Conservation (phyloP, 2,797 vertebrate genomes). For the Cephalopachus bancanus region DNA sequence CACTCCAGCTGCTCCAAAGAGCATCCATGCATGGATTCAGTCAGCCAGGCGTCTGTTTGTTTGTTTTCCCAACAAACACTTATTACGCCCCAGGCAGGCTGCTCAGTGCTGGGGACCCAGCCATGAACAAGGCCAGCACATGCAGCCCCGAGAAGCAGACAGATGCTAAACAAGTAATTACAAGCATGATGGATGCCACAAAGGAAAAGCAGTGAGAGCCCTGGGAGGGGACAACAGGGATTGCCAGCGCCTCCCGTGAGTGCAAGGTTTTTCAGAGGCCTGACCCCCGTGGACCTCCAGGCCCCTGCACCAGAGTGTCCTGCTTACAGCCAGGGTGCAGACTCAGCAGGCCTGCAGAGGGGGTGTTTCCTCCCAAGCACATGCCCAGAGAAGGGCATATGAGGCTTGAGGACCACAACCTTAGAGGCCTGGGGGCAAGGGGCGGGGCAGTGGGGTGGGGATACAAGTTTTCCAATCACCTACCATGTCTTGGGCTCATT, state of each 20-base stretch:
- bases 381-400: not conserved
- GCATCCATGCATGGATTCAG: not conserved
- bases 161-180: constrained; percentile 83
- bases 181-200: constrained; percentile 71
- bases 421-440: not conserved
- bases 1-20: constrained; percentile 64
- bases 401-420: not conserved
- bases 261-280: not conserved
- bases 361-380: not conserved
- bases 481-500: not conserved
- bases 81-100: constrained; percentile 79
- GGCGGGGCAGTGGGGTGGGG: not conserved
- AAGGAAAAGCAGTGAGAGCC: constrained; percentile 23
- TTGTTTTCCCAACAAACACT: constrained; percentile 78
- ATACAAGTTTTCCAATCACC: not conserved
- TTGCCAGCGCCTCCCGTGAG: not conserved
- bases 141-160: constrained; percentile 76
- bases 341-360: not conserved
- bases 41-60: constrained; percentile 70
- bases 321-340: not conserved
- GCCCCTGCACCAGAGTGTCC: not conserved
- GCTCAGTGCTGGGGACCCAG: constrained; percentile 77
- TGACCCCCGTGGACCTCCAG: not conserved
- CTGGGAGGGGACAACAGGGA: not conserved
- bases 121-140: constrained; percentile 69